These are phyloP conservation scores for Lepidurus packardi DNA, from an alignment of 1,140 invertebrate species.

Conservation along the genomic window DNA sequence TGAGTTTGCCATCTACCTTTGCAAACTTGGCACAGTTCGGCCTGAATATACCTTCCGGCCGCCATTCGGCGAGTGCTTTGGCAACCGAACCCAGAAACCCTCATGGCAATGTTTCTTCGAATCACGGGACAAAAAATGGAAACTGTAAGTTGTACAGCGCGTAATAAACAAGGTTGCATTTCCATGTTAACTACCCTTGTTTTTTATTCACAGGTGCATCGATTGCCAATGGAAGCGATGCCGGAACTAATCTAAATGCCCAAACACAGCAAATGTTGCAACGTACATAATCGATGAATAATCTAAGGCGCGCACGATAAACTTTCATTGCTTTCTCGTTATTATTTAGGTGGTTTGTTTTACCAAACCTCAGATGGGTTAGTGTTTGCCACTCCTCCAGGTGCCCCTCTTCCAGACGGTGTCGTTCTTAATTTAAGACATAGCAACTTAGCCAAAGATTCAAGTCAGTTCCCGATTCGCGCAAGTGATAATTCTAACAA, in stretches of 20 bases:
- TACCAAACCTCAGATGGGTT: conserved; percentile 9
- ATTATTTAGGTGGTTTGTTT: conserved; percentile 20
- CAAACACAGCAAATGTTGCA: neutral
- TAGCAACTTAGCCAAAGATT: conserved; percentile 5
- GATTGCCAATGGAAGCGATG: neutral
- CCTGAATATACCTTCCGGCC: neutral
- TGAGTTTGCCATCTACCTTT: neutral
- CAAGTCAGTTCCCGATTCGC: neutral
- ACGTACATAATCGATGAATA: neutral
- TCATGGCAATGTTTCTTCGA: neutral
- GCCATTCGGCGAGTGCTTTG: neutral
- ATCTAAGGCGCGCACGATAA: neutral
- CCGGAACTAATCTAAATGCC: neutral
- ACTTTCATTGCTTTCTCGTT: neutral
- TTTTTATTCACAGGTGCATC: neutral
- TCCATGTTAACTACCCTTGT: neutral
- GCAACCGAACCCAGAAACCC: neutral
- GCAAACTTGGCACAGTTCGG: neutral
- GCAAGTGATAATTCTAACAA: neutral
- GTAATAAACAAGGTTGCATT: neutral
- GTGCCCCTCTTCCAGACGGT: conserved; percentile 5
- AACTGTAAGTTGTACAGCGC: neutral
- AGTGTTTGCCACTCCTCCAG: neutral
- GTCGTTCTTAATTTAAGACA: neutral
- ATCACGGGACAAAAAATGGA: neutral